Base-by-base conservation (phyloP, 2,797 vertebrate genomes). In the Pitangus sulphuratus region DNA sequence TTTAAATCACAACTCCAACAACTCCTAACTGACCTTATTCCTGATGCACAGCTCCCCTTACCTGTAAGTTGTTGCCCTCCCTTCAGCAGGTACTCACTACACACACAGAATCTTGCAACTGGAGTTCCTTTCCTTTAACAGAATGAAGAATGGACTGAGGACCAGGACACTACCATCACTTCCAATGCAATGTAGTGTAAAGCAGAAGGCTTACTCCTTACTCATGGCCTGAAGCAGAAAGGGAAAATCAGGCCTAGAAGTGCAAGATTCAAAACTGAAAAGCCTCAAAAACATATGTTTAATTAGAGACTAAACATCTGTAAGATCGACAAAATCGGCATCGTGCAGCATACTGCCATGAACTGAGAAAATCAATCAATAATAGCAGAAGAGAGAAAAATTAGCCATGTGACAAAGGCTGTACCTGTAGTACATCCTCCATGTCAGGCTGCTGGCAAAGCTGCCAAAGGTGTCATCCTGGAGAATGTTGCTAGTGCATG, bases 401-500 rank as follows among this genome's bases (percentile, higher is more conserved):
- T 78, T 24, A 71, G 20, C 14, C 24, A 68, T 60, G 33, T 40
- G 24, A 61, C 3, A 5, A 57, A 81, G 57, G 44, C 14, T 5
- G 3, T 19, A n/a, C 17, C 33, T 33, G 12, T 24, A 19, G 8
- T 19, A n/a, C 14, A 30, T 47, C 18, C 11, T 48, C 18, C 3
- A 2, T 5, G 39, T 37, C 71, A 40, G 53, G 39, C 62, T 87
- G 14, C 18, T 51, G 17, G 42, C 50, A 42, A 12, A 65, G 39
- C 20, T 76, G 39, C 22, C 48, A n/a, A 2, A 2, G 3, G 33
- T 51, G 35, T 16, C 2, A 7, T 2, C 0, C 50, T n/a, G 28
- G 30, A 58, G 12, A 33, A 13, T 0, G 0, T 5, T 10, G 11
- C 8, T 6, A 0, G 31, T 57, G 20, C 66, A 17, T 11, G 22